Conservation (phyloP, 2,797 vertebrate species). For the Thaleichthys pacificus region DNA sequence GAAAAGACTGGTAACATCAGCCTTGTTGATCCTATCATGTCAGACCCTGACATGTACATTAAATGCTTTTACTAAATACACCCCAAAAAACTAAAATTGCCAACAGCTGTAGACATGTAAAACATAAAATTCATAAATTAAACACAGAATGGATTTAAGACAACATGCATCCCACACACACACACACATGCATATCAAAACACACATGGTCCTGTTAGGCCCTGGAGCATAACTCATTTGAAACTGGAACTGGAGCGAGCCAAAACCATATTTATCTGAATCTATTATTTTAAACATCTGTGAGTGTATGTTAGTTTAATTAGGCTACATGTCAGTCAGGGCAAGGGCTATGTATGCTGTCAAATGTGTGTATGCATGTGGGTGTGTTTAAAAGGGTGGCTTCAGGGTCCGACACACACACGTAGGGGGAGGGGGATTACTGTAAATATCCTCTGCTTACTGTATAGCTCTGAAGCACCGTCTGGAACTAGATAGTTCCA, state of each 20-base stretch:
- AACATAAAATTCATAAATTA: not conserved
- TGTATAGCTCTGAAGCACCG: constrained; percentile 27
- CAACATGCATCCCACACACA: not conserved
- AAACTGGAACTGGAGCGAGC: constrained; percentile 35
- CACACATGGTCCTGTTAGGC: constrained; percentile 10
- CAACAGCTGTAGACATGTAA: not conserved
- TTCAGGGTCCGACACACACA: constrained; percentile 8
- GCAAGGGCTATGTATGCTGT: constrained; percentile 25
- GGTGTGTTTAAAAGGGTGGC: constrained; percentile 16
- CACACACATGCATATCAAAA: constrained; percentile 16
- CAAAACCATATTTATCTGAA: constrained; percentile 40
- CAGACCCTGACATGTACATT: not conserved
- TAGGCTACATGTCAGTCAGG: constrained; percentile 47
- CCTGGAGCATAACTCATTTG: constrained; percentile 24
- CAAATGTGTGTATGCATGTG: constrained; percentile 16
- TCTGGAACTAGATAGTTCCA: not conserved
- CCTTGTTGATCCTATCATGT: not conserved
- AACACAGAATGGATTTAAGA: not conserved
- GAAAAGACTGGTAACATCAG: not conserved
- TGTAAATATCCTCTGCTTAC: not conserved
- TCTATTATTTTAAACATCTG: constrained; percentile 53
- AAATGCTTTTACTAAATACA: not conserved
- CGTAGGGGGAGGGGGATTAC: constrained; percentile 25
- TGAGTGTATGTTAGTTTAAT: constrained; percentile 56
- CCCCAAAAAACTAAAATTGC: not conserved